Conservation (phyloP, 2,113 vertebrate species). For the Panurus biarmicus region DNA sequence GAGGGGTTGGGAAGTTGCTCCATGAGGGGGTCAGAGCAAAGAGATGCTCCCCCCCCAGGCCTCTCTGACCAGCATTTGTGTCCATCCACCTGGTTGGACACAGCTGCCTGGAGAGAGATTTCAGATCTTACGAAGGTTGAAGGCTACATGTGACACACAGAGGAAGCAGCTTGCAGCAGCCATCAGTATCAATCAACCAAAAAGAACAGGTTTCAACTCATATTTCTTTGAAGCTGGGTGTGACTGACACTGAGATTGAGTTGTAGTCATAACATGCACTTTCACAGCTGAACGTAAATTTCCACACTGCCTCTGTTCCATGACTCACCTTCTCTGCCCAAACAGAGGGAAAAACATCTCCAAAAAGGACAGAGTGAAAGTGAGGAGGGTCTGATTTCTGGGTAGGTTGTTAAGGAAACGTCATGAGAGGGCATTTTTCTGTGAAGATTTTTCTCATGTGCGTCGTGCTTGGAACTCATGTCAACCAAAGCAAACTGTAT, state of each 20-base stretch:
- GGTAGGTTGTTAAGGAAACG: neutral
- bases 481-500: neutral
- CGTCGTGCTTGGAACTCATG: neutral
- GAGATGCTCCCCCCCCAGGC: neutral
- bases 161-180: neutral
- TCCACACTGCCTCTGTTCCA: neutral
- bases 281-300: neutral
- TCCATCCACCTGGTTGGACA: neutral
- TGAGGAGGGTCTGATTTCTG: neutral
- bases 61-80: neutral
- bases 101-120: neutral
- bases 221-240: neutral
- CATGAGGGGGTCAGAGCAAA: neutral
- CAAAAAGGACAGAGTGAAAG: neutral
- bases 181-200: neutral
- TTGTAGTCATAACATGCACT: neutral
- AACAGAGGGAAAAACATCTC: neutral
- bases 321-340: neutral
- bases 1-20: neutral
- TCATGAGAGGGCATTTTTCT: neutral
- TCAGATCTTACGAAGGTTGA: neutral
- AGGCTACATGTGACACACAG: neutral
- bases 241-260: neutral
- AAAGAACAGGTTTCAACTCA: neutral
- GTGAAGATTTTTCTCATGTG: neutral